Conservation (phyloP, 2,797 vertebrate species). For the Poecilia velifera region DNA sequence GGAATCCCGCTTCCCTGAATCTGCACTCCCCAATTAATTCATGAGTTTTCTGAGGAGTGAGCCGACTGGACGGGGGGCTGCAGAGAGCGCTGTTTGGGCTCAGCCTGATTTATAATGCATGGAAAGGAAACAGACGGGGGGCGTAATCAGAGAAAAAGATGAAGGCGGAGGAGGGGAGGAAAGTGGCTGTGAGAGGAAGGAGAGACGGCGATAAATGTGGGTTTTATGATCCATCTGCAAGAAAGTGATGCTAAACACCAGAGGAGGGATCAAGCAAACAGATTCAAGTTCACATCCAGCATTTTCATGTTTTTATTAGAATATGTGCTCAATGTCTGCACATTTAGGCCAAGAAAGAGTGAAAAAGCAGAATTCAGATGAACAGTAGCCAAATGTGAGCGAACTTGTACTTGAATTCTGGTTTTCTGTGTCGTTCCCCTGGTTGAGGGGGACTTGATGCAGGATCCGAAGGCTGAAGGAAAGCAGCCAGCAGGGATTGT, state of each 20-base stretch:
- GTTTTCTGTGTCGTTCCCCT: neutral
- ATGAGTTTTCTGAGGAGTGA: slow-evolving; percentile 8
- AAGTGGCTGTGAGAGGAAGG: neutral
- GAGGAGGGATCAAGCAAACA: neutral
- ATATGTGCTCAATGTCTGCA: neutral
- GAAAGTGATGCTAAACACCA: neutral
- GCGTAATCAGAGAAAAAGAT: neutral
- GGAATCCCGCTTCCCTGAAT: neutral
- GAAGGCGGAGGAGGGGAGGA: neutral
- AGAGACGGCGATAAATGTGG: neutral
- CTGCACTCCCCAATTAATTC: slow-evolving; percentile 14
- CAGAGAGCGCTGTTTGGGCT: slow-evolving; percentile 18
- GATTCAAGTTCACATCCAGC: neutral
- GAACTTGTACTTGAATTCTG: neutral
- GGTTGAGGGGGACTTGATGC: neutral
- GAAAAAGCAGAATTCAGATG: neutral
- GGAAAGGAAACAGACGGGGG: neutral
- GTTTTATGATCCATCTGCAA: neutral
- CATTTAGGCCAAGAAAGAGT: neutral
- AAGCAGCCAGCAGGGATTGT: neutral
- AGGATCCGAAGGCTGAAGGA: neutral
- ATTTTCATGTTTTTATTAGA: neutral
- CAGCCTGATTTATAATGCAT: slow-evolving; percentile 29
- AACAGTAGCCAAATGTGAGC: neutral
- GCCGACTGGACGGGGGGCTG: slow-evolving; percentile 10